Evolutionary conservation across 2,797 vertebrate genomes (phyloP).

Genomic region (Coregonus sp.): DNA sequence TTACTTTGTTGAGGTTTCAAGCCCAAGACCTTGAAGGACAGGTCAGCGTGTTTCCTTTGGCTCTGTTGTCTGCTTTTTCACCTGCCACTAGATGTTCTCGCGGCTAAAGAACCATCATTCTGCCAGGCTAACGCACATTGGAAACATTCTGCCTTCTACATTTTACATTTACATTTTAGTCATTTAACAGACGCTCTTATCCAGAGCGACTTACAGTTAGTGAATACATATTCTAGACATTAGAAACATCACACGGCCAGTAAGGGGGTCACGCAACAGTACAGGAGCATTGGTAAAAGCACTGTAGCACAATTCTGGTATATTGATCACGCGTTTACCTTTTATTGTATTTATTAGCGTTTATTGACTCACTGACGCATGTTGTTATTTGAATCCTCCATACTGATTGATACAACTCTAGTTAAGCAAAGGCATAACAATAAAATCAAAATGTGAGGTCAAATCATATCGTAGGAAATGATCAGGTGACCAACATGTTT

Average conservation of each 20-base stretch:
- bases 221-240: too few species aligned
- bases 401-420: too few species aligned
- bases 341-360: neutral
- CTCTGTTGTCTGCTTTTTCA: constrained; percentile 17
- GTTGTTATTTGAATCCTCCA: neutral
- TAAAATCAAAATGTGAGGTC: neutral
- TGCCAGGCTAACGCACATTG: constrained; percentile 28
- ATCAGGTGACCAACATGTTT: neutral
- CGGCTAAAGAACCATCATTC: constrained; percentile 23
- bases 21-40: constrained; percentile 52
- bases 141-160: neutral
- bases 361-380: neutral
- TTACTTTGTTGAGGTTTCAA: constrained; percentile 56
- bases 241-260: neutral
- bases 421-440: neutral
- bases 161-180: too few species aligned
- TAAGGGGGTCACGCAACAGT: neutral
- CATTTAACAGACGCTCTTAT: too few species aligned
- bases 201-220: too few species aligned
- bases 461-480: neutral
- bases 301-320: too few species aligned
- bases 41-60: constrained; percentile 48
- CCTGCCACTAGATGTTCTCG: constrained; percentile 42
- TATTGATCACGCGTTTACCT: neutral
- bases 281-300: neutral